Evolutionary conservation across 1,140 invertebrate genomes (phyloP).

Genomic region (Euborellia annulipes): DNA sequence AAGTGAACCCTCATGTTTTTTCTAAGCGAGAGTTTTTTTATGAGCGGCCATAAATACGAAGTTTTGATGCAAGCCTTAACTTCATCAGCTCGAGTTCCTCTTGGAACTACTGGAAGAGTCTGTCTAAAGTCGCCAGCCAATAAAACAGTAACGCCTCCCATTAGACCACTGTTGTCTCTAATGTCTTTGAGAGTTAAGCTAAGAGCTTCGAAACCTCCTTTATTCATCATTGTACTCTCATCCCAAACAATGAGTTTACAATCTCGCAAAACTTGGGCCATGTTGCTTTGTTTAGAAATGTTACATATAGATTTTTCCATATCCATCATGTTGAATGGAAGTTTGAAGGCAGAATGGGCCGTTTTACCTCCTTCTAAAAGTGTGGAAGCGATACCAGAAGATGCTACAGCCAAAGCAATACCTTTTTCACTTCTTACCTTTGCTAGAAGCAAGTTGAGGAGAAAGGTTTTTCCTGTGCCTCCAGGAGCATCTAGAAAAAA

Average conservation of each 20-base stretch:
- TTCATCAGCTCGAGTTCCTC: conserved; percentile 22
- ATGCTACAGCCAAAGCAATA: conserved; percentile 24
- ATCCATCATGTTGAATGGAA: conserved; percentile 11
- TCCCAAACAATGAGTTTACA: conserved; percentile 17
- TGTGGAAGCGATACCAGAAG: conserved; percentile 29
- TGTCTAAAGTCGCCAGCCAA: conserved; percentile 28
- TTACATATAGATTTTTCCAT: conserved; percentile 13
- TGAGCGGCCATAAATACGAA: conserved; percentile 16
- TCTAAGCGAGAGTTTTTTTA: conserved; percentile 9
- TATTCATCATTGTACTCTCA: conserved; percentile 22
- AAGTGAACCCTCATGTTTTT: conserved; percentile 1
- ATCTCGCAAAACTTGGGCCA: conserved; percentile 12
- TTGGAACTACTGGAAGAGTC: conserved; percentile 28
- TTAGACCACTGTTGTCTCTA: conserved; percentile 11
- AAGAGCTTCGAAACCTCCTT: conserved; percentile 16
- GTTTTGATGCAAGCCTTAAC: conserved; percentile 23
- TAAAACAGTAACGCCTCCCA: conserved; percentile 18
- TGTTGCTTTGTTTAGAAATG: conserved; percentile 15
- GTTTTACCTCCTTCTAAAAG: conserved; percentile 27
- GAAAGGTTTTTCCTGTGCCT: conserved; percentile 25
- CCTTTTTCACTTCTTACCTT: conserved; percentile 13
- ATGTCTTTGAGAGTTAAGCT: conserved; percentile 17
- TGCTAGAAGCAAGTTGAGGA: conserved; percentile 20
- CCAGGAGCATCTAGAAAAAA: conserved; percentile 17
- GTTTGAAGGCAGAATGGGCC: conserved; percentile 20